Evolutionary conservation across 1,140 invertebrate genomes (phyloP), one percentile per base, ranked within the genome.

Genomic region (Pseudomyrmex sp.): DNA sequence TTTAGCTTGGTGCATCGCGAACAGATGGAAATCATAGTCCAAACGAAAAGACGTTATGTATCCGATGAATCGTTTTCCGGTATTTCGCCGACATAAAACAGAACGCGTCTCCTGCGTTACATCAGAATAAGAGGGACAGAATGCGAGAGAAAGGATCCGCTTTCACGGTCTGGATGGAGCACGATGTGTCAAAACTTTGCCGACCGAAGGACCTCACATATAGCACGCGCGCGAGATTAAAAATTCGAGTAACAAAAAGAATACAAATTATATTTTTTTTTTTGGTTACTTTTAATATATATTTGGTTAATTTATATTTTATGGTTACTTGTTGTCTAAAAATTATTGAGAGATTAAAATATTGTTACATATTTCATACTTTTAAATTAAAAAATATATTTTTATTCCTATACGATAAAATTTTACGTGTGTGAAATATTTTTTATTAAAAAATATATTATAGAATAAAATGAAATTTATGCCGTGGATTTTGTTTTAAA

Each of bases 91-190:
- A 90, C 61, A 85, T 15, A 44, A 90, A 90, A 66, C 90, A 90
- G 90, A 88, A 88, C 75, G 75, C 86, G 84, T 88, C 86, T 82
- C 83, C 88, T 89, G 87, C 63, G 74, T 88, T 89, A 75, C 80
- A 84, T 89, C 84, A 84, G 44, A 23, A 48, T 61, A 59, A 50
- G 20, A 65, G 52, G 13, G 23, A 15, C 18, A 50, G 63, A 61
- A 10, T 26, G 35, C 54, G 63, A 18, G 13, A 56, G 63, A 80
- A 82, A 80, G 68, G 52, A 83, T 50, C 76, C 58, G 35, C 23
- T 69, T 85, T 77, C 73, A 69, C 2, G 69, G 46, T 18, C 48
- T 62, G 58, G 58, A 83, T 48, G 62, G 63, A 82, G 59, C 46
- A 89, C 58, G 85, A 73, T 63, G 46, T 82, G 88, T 91, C 87